Conservation (phyloP, 2,797 vertebrate species). For the Phrynocephalus guinanensis region DNA sequence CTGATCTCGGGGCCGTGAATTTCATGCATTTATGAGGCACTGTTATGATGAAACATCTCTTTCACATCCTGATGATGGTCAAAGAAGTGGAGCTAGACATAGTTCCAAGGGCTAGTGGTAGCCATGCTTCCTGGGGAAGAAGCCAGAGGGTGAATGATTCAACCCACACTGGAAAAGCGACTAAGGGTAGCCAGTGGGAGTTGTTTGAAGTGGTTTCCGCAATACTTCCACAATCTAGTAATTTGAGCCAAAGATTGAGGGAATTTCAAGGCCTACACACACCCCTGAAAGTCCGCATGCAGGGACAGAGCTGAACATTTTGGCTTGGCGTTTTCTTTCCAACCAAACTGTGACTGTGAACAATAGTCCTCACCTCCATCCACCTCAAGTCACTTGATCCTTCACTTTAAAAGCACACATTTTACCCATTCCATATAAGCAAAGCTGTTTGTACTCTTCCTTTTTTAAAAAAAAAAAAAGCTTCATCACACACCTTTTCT, state of each 20-base stretch:
- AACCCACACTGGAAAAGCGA: background rate
- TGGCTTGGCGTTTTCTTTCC: background rate
- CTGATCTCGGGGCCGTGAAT: background rate
- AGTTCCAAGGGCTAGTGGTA: background rate
- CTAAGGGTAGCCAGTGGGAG: constrained; percentile 9
- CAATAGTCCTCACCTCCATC: background rate
- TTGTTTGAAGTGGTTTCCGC: background rate
- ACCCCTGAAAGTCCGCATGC: background rate
- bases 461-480: background rate
- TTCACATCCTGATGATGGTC: background rate
- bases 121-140: background rate
- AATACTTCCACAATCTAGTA: background rate
- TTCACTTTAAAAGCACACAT: background rate
- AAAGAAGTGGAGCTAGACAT: background rate
- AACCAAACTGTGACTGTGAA: background rate
- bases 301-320: background rate
- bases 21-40: background rate
- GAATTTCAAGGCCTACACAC: background rate
- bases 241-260: background rate
- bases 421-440: background rate
- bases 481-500: background rate
- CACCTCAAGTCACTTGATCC: background rate
- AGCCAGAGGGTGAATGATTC: background rate
- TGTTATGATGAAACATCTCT: background rate
- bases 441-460: constrained; percentile 4